A percentile compares a stretch with the other conserved stretches of the same genome.
Conservation (phyloP, 2,797 vertebrate genomes). For the Gouania willdenowi region DNA sequence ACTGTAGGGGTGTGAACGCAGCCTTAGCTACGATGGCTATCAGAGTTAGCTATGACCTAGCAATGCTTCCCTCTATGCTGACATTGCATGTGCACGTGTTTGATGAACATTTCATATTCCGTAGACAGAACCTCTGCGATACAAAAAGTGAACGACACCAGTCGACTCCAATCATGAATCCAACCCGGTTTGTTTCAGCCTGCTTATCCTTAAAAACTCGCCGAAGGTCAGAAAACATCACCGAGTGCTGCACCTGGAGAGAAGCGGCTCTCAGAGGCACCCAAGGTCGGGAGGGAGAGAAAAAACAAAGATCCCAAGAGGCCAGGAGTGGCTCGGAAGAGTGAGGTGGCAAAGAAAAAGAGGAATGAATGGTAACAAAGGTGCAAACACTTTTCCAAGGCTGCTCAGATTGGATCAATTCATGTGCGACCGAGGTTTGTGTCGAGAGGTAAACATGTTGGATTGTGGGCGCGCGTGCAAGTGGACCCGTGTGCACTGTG, state of each 20-base stretch:
- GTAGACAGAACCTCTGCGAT: background rate
- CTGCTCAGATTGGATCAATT: constrained; percentile 54
- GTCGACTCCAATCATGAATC: background rate
- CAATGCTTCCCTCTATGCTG: too few species aligned
- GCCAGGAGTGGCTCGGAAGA: constrained; percentile 10
- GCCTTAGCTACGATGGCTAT: too few species aligned
- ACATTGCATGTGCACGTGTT: background rate
- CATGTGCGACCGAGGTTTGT: constrained; percentile 25
- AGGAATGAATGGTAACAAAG: constrained; percentile 29
- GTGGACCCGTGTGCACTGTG: background rate
- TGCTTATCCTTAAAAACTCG: constrained; percentile 48
- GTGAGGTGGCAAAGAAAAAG: constrained; percentile 24
- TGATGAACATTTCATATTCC: background rate
- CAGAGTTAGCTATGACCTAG: too few species aligned
- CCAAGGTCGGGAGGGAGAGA: constrained; percentile 35
- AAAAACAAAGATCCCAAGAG: constrained; percentile 12
- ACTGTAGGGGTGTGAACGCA: too few species aligned
- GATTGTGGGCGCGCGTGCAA: background rate
- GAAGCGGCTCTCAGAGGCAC: constrained; percentile 15
- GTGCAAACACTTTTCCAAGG: constrained; percentile 53
- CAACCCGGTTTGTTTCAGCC: constrained; percentile 1
- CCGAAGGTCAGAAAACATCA: constrained; percentile 40
- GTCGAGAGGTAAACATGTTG: constrained; percentile 36
- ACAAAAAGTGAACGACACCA: constrained; percentile 6
- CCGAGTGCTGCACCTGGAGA: constrained; percentile 29